Conservation (phyloP, 2,888 invertebrate genomes). For the Actias luna region DNA sequence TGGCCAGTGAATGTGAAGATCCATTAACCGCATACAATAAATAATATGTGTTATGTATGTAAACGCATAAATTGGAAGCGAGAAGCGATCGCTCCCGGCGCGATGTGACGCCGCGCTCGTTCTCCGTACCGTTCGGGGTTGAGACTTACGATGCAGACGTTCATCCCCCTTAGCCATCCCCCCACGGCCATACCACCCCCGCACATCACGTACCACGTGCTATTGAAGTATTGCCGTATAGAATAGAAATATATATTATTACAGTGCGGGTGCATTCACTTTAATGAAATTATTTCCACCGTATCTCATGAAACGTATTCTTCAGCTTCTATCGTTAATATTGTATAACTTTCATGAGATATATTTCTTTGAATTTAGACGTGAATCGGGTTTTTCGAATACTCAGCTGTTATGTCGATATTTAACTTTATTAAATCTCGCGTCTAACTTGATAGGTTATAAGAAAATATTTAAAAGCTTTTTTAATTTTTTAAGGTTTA, state of each 20-base stretch:
- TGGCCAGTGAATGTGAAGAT: background rate
- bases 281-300: conserved; percentile 5
- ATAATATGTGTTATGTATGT: conserved; percentile 38
- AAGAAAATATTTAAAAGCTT: too few species aligned
- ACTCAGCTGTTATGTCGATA: background rate
- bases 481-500: too few species aligned
- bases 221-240: conserved; percentile 3
- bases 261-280: conserved; percentile 3
- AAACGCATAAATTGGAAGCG: conserved; percentile 39
- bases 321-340: conserved; percentile 22
- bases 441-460: too few species aligned
- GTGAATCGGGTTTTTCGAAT: background rate
- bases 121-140: background rate
- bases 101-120: background rate
- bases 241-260: conserved; percentile 5
- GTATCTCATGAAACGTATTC: conserved; percentile 20
- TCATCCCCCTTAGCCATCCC: background rate
- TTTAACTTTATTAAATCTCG: background rate
- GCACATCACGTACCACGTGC: background rate
- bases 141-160: background rate
- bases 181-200: background rate
- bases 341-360: background rate
- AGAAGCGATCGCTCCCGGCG: conserved; percentile 33
- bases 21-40: conserved; percentile 23
- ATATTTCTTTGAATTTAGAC: background rate